These are phyloP conservation scores for Noturus placidus DNA, from an alignment of 2,113 vertebrate species.

Conservation along the genomic window DNA sequence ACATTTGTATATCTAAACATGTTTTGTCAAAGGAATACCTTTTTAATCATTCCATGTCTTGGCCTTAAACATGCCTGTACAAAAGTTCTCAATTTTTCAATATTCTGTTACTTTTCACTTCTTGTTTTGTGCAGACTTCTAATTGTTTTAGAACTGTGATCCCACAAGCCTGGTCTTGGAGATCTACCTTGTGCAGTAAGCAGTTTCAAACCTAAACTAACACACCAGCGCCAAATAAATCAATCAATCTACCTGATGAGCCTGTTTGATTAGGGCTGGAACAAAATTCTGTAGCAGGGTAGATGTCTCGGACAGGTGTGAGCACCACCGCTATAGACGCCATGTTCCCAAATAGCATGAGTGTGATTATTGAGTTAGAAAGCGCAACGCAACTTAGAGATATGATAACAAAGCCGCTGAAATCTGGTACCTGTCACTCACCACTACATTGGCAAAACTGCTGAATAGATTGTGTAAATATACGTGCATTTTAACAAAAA, in stretches of 20 bases:
- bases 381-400: conserved; percentile 25
- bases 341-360: conserved; percentile 41
- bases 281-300: neutral
- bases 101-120: conserved; percentile 52
- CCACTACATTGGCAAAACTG: conserved; percentile 99
- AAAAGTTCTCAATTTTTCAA: conserved; percentile 83
- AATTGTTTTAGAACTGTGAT: conserved; percentile 35
- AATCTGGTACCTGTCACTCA: conserved; percentile 91
- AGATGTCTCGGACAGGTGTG: neutral
- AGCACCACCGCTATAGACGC: neutral
- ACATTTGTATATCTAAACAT: conserved; percentile 92
- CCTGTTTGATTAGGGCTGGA: conserved; percentile 59
- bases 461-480: conserved; percentile 86
- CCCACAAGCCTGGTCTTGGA: neutral
- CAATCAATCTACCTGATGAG: conserved; percentile 66
- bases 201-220: neutral
- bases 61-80: conserved; percentile 93
- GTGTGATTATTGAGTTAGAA: conserved; percentile 45
- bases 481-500: conserved; percentile 90
- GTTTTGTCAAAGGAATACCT: conserved; percentile 96
- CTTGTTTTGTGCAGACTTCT: conserved; percentile 33
- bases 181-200: neutral
- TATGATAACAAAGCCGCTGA: conserved; percentile 30
- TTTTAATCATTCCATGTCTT: conserved; percentile 99
- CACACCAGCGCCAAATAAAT: conserved; percentile 11